Evolutionary conservation across 2,888 invertebrate genomes (phyloP).

Genomic region (Malacosoma neustria): DNA sequence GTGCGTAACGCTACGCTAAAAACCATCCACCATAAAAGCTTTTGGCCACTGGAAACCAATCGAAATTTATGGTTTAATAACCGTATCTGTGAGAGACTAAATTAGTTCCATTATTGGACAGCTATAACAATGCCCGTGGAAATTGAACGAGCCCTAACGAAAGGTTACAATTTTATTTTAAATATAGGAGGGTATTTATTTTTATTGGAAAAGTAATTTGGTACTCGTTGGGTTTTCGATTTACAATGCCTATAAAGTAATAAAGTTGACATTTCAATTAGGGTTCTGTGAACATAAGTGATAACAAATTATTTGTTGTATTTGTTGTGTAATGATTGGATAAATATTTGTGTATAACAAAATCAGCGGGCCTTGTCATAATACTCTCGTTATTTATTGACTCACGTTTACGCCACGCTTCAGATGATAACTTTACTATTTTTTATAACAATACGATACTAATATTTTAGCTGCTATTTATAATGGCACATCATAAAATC

Average conservation of each 20-base stretch:
- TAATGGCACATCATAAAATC: too few relatives aligned
- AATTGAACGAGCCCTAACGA: not conserved
- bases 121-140: constrained; percentile 2
- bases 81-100: constrained; percentile 7
- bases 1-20: constrained; percentile 29
- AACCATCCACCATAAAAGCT: constrained; percentile 21
- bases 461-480: too few relatives aligned
- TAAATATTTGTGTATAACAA: too few relatives aligned
- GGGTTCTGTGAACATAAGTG: too few relatives aligned
- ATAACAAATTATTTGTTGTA: too few relatives aligned
- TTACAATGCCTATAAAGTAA: not conserved
- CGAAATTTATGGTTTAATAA: constrained; percentile 11
- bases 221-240: not conserved
- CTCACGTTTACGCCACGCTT: too few relatives aligned
- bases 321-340: too few relatives aligned
- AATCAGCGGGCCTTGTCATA: too few relatives aligned
- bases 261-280: too few relatives aligned
- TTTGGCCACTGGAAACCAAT: constrained; percentile 11
- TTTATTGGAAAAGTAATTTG: not conserved
- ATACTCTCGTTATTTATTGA: too few relatives aligned
- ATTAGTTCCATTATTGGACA: constrained; percentile 6
- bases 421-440: too few relatives aligned
- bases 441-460: too few relatives aligned
- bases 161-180: not conserved
- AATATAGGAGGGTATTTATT: not conserved